Percentiles rank a stretch among this genome's conserved stretches.
Conservation (phyloP, 2,797 vertebrate species). For the Eutrigla gurnardus region DNA sequence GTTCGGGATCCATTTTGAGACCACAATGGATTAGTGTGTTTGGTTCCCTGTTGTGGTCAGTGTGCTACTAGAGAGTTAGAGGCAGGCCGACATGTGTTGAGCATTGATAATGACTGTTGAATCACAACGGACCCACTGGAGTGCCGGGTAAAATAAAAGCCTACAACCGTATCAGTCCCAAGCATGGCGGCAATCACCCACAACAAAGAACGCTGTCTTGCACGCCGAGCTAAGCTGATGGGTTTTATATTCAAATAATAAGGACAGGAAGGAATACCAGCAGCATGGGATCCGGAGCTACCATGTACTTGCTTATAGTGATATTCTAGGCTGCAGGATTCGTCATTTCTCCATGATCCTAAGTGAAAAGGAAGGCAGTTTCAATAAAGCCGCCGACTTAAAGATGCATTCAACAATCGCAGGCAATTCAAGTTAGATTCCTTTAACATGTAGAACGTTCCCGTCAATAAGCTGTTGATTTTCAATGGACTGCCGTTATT, state of each 20-base stretch:
- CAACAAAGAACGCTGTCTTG: constrained; percentile 76
- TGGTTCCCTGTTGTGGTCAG: constrained; percentile 75
- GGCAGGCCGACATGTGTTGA: constrained; percentile 77
- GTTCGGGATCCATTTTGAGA: constrained; percentile 66
- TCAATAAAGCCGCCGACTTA: constrained; percentile 53
- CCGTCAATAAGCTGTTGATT: constrained; percentile 73
- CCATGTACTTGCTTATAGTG: constrained; percentile 50
- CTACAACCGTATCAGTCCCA: constrained; percentile 75
- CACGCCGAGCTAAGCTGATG: constrained; percentile 76
- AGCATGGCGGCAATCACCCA: constrained; percentile 70
- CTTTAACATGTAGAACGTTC: constrained; percentile 62
- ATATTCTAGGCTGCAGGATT: constrained; percentile 56
- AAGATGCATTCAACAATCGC: constrained; percentile 54
- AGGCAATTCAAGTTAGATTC: constrained; percentile 64
- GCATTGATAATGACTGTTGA: constrained; percentile 81
- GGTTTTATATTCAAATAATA: constrained; percentile 79
- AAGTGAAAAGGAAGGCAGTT: constrained; percentile 33
- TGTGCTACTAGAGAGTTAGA: constrained; percentile 72
- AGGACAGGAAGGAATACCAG: constrained; percentile 69
- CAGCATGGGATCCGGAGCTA: constrained; percentile 64
- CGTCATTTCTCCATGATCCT: constrained; percentile 49
- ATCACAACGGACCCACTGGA: constrained; percentile 67
- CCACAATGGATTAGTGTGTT: constrained; percentile 66
- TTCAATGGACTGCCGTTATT: constrained; percentile 68
- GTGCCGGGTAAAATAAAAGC: constrained; percentile 70